Evolutionary conservation across 2,888 invertebrate genomes (phyloP), one percentile per base, ranked within the genome.

Genomic region (Pyrrhopygopsis socrates): DNA sequence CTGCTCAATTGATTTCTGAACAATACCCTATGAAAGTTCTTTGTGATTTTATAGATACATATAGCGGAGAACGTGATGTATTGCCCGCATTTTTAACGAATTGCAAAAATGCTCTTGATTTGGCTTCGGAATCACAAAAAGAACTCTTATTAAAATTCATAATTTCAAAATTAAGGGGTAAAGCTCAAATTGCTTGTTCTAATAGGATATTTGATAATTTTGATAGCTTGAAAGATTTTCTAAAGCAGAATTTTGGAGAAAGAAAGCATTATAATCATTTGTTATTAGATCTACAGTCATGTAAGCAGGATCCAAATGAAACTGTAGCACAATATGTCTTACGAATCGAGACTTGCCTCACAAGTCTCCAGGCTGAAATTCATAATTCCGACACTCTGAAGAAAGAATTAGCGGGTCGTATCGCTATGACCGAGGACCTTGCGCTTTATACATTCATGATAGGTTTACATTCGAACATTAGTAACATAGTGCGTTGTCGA

Each of bases 11-110:
- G 5, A 54, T n/a, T n/a, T 2, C n/a, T 3, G 54, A 54, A 15
- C 20, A 54, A n/a, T 20, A n/a, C 6, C 5, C 54, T 5, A n/a
- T 54, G n/a, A 54, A 54, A 5, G 54, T 54, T 5, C 54, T 54
- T n/a, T 41, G 70, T 9, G 81, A 80, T 71, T 80, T 81, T 27
- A 76, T 84, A 22, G 71, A 65, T 75, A 38, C 76, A 2, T 84
- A 76, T 27, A 65, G 65, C n/a, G 80, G 84, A 22, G 75, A 79
- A 18, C 65, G 75, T 20, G 79, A 79, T 5, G 34, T 27, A 30
- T 65, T 84, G 9, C 63, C 81, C 18, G 78, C 85, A n/a, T 85
- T 88, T 71, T 34, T 88, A 15, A 83, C 84, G 15, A 86, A 86
- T 50, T 86, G 84, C 13, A 81, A 88, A 15, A 88, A 85, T 41